Conservation (phyloP, 2,888 invertebrate genomes). For the Apodemia duryi region DNA sequence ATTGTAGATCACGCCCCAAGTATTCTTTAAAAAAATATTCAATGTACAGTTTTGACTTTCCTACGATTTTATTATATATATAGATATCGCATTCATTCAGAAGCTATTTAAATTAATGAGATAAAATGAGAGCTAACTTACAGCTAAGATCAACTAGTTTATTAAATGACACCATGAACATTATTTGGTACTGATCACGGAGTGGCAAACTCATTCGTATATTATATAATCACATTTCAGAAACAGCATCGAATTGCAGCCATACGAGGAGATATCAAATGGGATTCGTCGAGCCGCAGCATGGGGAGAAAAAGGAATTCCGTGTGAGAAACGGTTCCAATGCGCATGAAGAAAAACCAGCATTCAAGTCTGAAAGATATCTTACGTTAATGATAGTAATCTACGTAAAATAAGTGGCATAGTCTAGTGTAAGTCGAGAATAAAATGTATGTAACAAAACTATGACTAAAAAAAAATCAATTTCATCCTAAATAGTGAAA, state of each 20-base stretch:
- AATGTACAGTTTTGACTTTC: too few species aligned
- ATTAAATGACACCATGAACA: too few species aligned
- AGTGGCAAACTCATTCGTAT: not conserved
- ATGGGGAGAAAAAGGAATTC: conserved; percentile 80
- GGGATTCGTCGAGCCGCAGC: conserved; percentile 84
- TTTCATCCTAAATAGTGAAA: not conserved
- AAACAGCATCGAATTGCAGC: conserved; percentile 59
- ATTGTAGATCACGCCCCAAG: too few species aligned
- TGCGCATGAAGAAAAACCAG: conserved; percentile 46
- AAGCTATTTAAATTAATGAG: too few species aligned
- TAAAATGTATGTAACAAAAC: too few species aligned
- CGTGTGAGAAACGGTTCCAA: conserved; percentile 76
- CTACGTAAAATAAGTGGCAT: not conserved
- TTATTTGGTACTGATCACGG: not conserved
- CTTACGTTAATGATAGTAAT: not conserved
- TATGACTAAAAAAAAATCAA: not conserved
- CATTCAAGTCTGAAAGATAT: conserved; percentile 5
- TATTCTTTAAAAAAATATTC: too few species aligned
- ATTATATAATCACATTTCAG: conserved; percentile 51
- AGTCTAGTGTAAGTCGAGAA: not conserved
- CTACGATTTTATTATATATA: too few species aligned
- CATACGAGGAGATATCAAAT: conserved; percentile 81
- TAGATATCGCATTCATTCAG: too few species aligned
- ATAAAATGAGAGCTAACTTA: too few species aligned
- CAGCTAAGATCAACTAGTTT: too few species aligned